Evolutionary conservation across 2,113 vertebrate genomes (phyloP).

Genomic region (Oreochromis spilurus): DNA sequence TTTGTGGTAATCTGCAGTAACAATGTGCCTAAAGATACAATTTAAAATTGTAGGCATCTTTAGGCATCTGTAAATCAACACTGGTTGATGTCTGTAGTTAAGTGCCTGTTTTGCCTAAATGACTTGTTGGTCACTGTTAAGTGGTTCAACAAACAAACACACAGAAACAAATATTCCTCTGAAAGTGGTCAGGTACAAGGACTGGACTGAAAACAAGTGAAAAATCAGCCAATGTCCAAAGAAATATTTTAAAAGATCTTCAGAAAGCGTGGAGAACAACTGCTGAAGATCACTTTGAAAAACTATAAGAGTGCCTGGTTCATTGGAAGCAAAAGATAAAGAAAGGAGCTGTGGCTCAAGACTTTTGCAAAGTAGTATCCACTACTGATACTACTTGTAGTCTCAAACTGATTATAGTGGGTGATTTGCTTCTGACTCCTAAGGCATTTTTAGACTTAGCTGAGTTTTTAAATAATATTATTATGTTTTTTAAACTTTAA

Average conservation of each 20-base stretch:
- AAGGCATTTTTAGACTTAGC: not conserved
- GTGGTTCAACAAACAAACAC: not conserved
- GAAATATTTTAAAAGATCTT: not conserved
- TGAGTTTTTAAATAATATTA: not conserved
- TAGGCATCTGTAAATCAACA: not conserved
- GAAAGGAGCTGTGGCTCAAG: not conserved
- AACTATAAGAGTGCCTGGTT: not conserved
- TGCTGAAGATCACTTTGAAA: not conserved
- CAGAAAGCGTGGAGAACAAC: not conserved
- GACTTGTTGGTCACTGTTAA: not conserved
- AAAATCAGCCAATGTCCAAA: not conserved
- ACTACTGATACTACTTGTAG: not conserved
- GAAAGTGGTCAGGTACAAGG: not conserved
- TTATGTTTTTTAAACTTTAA: not conserved
- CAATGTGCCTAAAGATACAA: not conserved
- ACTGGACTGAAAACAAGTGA: not conserved
- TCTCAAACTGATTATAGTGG: not conserved
- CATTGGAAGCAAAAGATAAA: not conserved
- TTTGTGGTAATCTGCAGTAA: not conserved
- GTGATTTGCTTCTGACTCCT: not conserved
- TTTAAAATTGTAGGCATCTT: not conserved
- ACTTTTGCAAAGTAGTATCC: not conserved
- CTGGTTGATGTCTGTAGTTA: not conserved
- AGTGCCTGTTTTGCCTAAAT: not conserved
- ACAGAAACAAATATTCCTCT: not conserved